phyloP scores from a whole-genome alignment of 2,888 invertebrate species.

The Parnassius glacialis region DNA sequence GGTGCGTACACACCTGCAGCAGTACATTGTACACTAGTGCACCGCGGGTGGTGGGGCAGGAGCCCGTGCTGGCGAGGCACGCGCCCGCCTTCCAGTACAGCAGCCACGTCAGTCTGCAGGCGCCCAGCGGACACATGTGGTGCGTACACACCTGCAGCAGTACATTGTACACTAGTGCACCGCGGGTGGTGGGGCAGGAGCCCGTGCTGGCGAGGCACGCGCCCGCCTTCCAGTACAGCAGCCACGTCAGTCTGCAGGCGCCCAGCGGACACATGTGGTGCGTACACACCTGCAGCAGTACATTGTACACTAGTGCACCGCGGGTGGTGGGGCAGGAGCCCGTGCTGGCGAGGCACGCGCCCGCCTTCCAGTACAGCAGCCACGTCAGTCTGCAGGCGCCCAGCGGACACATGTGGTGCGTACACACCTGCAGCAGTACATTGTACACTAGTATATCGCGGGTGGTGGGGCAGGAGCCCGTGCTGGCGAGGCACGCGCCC shows the following conservation, averaged over 20 bases:
- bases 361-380: too few relatives aligned
- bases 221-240: slow-evolving; percentile 98
- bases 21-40: neutral
- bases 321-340: slow-evolving; percentile 98
- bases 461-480: slow-evolving; percentile 98
- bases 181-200: slow-evolving; percentile 96
- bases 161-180: too few relatives aligned
- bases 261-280: slow-evolving; percentile 99
- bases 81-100: too few relatives aligned
- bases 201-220: slow-evolving; percentile 92
- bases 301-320: neutral
- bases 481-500: slow-evolving; percentile 93
- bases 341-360: slow-evolving; percentile 89
- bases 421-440: slow-evolving; percentile 82
- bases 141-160: slow-evolving; percentile 71
- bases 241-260: slow-evolving; percentile 96
- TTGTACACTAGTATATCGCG: slow-evolving; percentile 95
- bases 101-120: slow-evolving; percentile 97
- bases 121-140: slow-evolving; percentile 99
- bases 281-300: slow-evolving; percentile 35
- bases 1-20: slow-evolving; percentile 79
- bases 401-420: slow-evolving; percentile 1
- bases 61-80: slow-evolving; percentile 93
- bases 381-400: slow-evolving; percentile 1
- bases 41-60: slow-evolving; percentile 94